Base-by-base conservation (phyloP, 2,113 vertebrate genomes). In the Ciconia boyciana region DNA sequence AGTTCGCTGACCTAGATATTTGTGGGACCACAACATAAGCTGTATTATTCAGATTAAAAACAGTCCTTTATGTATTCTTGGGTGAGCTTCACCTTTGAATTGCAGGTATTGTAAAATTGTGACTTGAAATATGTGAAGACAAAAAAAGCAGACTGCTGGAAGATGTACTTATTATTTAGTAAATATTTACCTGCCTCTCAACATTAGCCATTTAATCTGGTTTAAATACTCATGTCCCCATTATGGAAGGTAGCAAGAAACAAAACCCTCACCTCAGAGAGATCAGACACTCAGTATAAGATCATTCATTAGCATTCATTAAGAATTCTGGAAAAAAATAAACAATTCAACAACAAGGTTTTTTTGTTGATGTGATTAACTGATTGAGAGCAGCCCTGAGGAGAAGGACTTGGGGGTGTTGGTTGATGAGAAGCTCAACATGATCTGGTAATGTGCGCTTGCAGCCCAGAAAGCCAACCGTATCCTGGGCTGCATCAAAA, bases 281-380 rank as follows among this genome's bases (percentile, higher is more conserved):
- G 7, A 34, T 49, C 31, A 68, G 39, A 41, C 11, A 25, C 36
- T 84, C 14, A 28, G 41, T 48, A 39, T 12, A 66, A 75, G 9
- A 64, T 18, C 16, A 36, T 44, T 68, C 61, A 58, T 65, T 43
- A 55, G 4, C 7, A 57, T 60, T 74, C 34, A 80, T 57, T 64
- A 77, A 31, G 3, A 85, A 69, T 31, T 66, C 7, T 32, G 43
- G 0, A 16, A 43, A 81, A 46, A 58, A n/a, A 36, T 39, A 39
- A 28, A 39, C 16, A 17, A 49, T 10, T 43, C 18, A 83, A 19
- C 10, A 44, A 13, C 2, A 19, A 9, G 2, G 0, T 4, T 51
- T 74, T 80, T 80, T 57, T 41, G 52, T 54, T 41, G 3, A 24
- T 75, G 21, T 36, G 28, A 36, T 52, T 82, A 58, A 41, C 26